Percentiles rank a stretch among this genome's conserved stretches.
phyloP scores from a whole-genome alignment of 2,888 invertebrate genomes.

The Autographa gamma region DNA sequence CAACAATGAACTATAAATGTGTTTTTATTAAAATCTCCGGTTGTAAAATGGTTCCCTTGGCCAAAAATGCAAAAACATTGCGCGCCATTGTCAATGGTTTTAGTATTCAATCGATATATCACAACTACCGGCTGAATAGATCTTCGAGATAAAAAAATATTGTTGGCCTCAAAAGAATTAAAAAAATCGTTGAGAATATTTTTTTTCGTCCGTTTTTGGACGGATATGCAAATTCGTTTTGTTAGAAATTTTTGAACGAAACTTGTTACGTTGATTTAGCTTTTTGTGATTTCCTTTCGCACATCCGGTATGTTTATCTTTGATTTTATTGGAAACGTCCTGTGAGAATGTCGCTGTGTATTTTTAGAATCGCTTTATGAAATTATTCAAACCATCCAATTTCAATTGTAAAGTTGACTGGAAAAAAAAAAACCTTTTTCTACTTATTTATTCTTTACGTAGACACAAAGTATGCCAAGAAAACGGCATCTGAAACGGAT shows the following conservation, averaged over 20 bases:
- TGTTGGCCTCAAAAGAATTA: slow-evolving; percentile 19
- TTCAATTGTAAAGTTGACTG: no score
- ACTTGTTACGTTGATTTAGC: slow-evolving; percentile 8
- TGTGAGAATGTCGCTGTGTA: neutral
- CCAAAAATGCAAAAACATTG: slow-evolving; percentile 67
- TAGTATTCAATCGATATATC: slow-evolving; percentile 73
- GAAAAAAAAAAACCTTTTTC: no score
- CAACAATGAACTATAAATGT: slow-evolving; percentile 67
- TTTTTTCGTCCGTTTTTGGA: slow-evolving; percentile 48
- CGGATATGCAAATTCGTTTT: slow-evolving; percentile 65
- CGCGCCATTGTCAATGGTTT: slow-evolving; percentile 70
- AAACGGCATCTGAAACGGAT: no score
- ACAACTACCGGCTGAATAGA: slow-evolving; percentile 63
- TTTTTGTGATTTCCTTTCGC: slow-evolving; percentile 41
- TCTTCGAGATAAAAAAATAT: slow-evolving; percentile 56
- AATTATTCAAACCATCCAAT: neutral
- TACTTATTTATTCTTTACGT: no score
- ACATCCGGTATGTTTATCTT: slow-evolving; percentile 26
- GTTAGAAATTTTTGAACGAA: slow-evolving; percentile 32
- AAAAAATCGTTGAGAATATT: slow-evolving; percentile 26
- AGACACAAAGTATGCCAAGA: no score
- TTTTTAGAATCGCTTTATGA: neutral
- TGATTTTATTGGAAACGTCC: slow-evolving; percentile 2
- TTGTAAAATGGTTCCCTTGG: slow-evolving; percentile 64
- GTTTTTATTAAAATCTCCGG: slow-evolving; percentile 64